These are phyloP conservation scores for Odontamblyopus rebecca DNA, from an alignment of 2,797 vertebrate genomes.

Conservation along the genomic window DNA sequence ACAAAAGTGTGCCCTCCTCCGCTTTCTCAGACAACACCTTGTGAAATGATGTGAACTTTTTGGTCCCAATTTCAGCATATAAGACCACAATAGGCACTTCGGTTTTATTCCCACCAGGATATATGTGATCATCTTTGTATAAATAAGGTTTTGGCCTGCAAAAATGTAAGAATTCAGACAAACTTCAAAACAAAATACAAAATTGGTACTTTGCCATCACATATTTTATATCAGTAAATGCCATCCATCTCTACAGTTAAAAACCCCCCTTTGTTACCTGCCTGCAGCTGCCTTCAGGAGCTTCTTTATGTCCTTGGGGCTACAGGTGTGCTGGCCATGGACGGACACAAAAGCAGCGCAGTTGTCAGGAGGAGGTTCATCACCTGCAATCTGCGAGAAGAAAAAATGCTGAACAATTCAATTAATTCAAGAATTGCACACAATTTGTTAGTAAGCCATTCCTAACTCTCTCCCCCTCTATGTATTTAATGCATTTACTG, in stretches of 20 bases:
- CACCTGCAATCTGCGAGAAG: constrained; percentile 86
- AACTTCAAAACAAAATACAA: constrained; percentile 1
- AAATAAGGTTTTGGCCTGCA: constrained; percentile 88
- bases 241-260: constrained; percentile 15
- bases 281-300: constrained; percentile 88
- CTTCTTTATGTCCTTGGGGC: constrained; percentile 90
- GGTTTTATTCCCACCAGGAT: constrained; percentile 80
- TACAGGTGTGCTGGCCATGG: constrained; percentile 89
- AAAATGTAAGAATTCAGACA: constrained; percentile 33
- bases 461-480: too few species aligned
- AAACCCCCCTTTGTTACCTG: constrained; percentile 76
- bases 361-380: constrained; percentile 88
- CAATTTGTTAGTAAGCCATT: too few species aligned
- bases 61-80: constrained; percentile 95
- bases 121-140: constrained; percentile 90
- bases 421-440: too few species aligned
- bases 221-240: not conserved
- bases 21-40: constrained; percentile 86
- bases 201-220: not conserved
- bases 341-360: constrained; percentile 91
- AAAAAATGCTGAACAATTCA: not conserved
- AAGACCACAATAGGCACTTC: constrained; percentile 86
- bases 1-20: constrained; percentile 80
- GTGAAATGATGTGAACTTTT: constrained; percentile 88
- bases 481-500: too few species aligned